Percentiles rank a stretch among this genome's conserved stretches.
These are phyloP conservation scores for Lepus oiostolus DNA, from an alignment of 2,797 vertebrate species.

Conservation along the genomic window DNA sequence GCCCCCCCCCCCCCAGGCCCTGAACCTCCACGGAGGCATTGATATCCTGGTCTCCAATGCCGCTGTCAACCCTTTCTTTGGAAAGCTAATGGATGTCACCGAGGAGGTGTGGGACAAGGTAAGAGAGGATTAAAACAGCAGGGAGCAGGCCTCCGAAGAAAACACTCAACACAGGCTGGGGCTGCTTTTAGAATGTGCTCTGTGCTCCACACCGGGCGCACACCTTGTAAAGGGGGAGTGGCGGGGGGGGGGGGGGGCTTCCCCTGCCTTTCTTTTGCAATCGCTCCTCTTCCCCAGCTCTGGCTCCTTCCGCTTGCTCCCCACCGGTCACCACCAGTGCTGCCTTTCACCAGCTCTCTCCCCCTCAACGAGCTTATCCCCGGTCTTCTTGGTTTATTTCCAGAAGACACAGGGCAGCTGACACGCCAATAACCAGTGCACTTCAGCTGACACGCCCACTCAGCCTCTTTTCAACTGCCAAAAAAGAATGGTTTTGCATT, in stretches of 20 bases:
- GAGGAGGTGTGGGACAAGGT: conserved; percentile 95
- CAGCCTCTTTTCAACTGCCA: neutral
- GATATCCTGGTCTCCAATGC: conserved; percentile 95
- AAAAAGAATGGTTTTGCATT: conserved; percentile 66
- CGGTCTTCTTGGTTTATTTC: conserved; percentile 34
- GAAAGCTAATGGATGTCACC: conserved; percentile 91
- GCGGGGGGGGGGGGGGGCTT: neutral
- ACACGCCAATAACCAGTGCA: conserved; percentile 52
- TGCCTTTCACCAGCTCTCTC: neutral
- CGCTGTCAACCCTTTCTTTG: conserved; percentile 93
- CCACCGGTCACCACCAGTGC: neutral
- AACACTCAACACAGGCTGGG: neutral
- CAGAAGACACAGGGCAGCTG: conserved; percentile 58
- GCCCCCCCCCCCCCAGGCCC: conserved; percentile 86
- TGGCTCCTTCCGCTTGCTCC: conserved; percentile 7
- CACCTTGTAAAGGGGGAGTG: conserved; percentile 26
- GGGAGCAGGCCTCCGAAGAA: neutral
- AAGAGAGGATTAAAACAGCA: conserved; percentile 24
- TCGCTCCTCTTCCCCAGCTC: neutral
- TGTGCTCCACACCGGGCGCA: neutral
- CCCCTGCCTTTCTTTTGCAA: neutral
- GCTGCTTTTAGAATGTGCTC: conserved; percentile 49
- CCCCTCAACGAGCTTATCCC: neutral
- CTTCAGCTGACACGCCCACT: conserved; percentile 33
- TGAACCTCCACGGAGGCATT: conserved; percentile 92